Evolutionary conservation across 2,888 invertebrate genomes (phyloP).

Genomic region (Biston stratarius): DNA sequence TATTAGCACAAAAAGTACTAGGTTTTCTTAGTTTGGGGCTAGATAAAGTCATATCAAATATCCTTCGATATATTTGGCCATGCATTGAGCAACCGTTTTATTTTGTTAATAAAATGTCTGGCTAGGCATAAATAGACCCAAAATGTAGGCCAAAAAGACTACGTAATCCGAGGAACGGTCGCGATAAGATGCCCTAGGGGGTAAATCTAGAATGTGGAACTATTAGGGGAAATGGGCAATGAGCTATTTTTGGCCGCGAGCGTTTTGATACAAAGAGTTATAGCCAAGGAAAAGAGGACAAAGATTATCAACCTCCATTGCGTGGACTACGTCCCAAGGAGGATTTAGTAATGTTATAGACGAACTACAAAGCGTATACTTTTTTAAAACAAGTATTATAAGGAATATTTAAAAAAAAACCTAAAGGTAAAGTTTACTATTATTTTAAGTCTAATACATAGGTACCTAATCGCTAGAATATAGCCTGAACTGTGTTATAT

Average conservation of each 20-base stretch:
- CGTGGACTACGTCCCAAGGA: too few species aligned
- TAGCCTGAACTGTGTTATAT: too few species aligned
- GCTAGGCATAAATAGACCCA: background rate
- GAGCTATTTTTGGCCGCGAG: conserved; percentile 17
- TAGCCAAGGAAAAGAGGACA: background rate
- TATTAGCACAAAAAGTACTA: too few species aligned
- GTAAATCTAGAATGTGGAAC: conserved; percentile 9
- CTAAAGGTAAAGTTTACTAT: too few species aligned
- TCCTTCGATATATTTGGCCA: background rate
- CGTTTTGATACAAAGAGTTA: conserved; percentile 4
- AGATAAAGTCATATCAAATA: background rate
- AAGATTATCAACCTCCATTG: background rate
- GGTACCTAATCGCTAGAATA: too few species aligned
- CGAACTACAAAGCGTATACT: too few species aligned
- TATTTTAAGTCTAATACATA: too few species aligned
- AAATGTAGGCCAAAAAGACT: conserved; percentile 20
- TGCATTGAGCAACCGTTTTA: background rate
- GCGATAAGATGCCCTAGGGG: conserved; percentile 22
- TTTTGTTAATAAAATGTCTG: background rate
- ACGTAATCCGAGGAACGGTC: conserved; percentile 10
- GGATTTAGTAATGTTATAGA: too few species aligned
- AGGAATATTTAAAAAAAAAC: too few species aligned
- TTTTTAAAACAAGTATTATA: too few species aligned
- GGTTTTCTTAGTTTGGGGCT: too few species aligned
- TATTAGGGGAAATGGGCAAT: conserved; percentile 8